phyloP scores from a whole-genome alignment of 53 echinoderm and acorn worm species.

The Paracentrotus lividus region DNA sequence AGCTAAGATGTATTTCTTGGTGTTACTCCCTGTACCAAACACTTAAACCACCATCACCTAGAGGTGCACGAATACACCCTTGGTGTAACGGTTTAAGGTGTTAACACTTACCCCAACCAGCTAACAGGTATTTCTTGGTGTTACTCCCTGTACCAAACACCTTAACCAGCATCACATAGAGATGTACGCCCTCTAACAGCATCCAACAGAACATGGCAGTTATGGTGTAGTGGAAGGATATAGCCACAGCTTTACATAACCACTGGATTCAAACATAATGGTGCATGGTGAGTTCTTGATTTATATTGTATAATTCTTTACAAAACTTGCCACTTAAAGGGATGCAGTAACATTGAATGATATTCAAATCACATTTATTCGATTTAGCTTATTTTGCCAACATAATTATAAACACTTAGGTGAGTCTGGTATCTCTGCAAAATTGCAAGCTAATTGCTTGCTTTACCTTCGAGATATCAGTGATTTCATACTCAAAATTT shows the following conservation, averaged over 20 bases:
- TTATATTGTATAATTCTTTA: too few relatives aligned
- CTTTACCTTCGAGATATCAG: too few relatives aligned
- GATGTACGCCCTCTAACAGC: constrained; percentile 84
- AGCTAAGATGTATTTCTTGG: constrained; percentile 83
- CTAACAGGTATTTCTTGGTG: constrained; percentile 83
- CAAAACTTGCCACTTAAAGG: too few relatives aligned
- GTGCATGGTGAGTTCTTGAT: too few relatives aligned
- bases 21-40: constrained; percentile 80
- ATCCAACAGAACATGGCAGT: constrained; percentile 92
- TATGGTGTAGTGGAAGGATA: constrained; percentile 80
- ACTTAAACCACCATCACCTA: constrained; percentile 85
- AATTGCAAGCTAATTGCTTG: too few relatives aligned
- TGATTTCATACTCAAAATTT: too few relatives aligned
- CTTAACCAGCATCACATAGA: constrained; percentile 83
- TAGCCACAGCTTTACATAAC: constrained; percentile 85
- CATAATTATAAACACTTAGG: too few relatives aligned
- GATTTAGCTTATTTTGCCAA: too few relatives aligned
- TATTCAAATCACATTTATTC: too few relatives aligned
- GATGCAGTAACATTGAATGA: too few relatives aligned
- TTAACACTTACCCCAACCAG: constrained; percentile 85
- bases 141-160: constrained; percentile 84
- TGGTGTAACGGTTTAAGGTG: background rate
- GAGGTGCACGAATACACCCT: constrained; percentile 77
- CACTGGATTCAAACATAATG: too few relatives aligned
- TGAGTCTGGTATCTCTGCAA: too few relatives aligned